A percentile compares a stretch with the other conserved stretches of the same genome.
Conservation (phyloP, 2,888 invertebrate genomes). For the Anodontia alba region DNA sequence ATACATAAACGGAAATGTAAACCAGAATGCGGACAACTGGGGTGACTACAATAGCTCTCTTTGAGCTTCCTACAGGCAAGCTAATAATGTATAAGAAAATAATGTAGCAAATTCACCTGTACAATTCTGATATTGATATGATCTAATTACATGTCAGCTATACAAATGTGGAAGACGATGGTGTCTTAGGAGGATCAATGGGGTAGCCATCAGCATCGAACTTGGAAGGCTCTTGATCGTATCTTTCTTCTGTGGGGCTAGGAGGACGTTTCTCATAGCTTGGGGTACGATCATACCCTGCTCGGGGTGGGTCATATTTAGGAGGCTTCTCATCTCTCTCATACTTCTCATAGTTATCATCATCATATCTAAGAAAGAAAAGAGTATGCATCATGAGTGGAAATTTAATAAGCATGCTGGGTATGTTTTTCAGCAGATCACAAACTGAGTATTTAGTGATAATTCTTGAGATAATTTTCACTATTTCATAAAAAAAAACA, state of each 20-base stretch:
- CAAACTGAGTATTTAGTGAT: too few relatives aligned
- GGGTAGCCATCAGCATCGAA: slow-evolving; percentile 73
- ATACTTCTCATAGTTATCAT: slow-evolving; percentile 40
- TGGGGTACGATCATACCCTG: slow-evolving; percentile 26
- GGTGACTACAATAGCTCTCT: too few relatives aligned
- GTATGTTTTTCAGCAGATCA: neutral
- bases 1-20: too few relatives aligned
- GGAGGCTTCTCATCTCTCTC: neutral
- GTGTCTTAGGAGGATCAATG: slow-evolving; percentile 9
- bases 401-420: neutral
- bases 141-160: slow-evolving; percentile 1
- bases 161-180: slow-evolving; percentile 38
- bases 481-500: neutral
- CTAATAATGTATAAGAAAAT: too few relatives aligned
- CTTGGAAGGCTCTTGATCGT: slow-evolving; percentile 67
- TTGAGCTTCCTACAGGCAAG: too few relatives aligned
- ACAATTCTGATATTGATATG: neutral
- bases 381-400: too few relatives aligned
- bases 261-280: slow-evolving; percentile 34
- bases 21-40: too few relatives aligned
- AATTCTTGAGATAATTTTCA: too few relatives aligned
- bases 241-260: slow-evolving; percentile 42
- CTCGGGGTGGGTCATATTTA: neutral
- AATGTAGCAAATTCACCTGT: too few relatives aligned
- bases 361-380: slow-evolving; percentile 9